phyloP scores from a whole-genome alignment of 1,140 invertebrate species.

The Agraylea sexmaculata region DNA sequence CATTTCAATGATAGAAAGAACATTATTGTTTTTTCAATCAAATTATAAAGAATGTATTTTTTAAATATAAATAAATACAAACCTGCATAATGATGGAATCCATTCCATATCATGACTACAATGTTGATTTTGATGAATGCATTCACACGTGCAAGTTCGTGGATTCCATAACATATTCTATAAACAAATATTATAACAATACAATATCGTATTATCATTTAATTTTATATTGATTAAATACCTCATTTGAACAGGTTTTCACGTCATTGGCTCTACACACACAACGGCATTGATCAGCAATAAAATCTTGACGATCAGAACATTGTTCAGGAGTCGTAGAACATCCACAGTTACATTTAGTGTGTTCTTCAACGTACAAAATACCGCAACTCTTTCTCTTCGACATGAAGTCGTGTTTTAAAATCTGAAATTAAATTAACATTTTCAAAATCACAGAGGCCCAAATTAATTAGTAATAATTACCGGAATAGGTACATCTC shows the following conservation, averaged over 20 bases:
- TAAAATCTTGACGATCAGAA: conserved; percentile 31
- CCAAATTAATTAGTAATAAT: conserved; percentile 2
- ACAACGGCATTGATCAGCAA: conserved; percentile 33
- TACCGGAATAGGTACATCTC: conserved; percentile 8
- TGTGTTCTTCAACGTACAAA: conserved; percentile 12
- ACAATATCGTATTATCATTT: background rate
- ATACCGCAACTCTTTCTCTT: conserved; percentile 11
- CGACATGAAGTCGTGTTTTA: conserved; percentile 13
- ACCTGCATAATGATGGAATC: too few species aligned
- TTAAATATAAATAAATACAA: too few species aligned
- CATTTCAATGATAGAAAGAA: too few species aligned
- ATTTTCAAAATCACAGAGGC: background rate
- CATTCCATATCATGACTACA: too few species aligned
- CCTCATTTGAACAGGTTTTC: conserved; percentile 27
- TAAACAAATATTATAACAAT: conserved; percentile 10
- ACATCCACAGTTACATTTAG: conserved; percentile 15
- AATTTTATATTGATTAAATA: conserved; percentile 6
- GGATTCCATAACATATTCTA: conserved; percentile 16
- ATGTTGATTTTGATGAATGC: too few species aligned
- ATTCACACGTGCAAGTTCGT: conserved; percentile 22
- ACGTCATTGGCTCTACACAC: conserved; percentile 33
- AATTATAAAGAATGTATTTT: background rate
- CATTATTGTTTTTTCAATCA: conserved; percentile 15
- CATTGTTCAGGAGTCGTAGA: conserved; percentile 29
- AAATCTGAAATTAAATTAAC: conserved; percentile 11